phyloP scores from a whole-genome alignment of 2,888 invertebrate species.

The Nomada fucata region DNA sequence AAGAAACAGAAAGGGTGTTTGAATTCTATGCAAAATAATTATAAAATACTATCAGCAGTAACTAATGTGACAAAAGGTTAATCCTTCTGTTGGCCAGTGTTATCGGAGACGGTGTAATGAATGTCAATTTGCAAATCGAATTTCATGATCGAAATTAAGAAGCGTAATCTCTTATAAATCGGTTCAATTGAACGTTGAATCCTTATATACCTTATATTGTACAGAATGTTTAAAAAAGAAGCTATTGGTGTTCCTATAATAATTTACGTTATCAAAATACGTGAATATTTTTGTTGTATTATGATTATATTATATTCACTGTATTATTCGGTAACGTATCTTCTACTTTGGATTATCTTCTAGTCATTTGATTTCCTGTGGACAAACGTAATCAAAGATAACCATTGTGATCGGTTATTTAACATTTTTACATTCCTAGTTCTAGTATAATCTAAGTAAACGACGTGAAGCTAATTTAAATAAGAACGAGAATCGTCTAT shows the following conservation, averaged over 20 bases:
- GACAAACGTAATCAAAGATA: constrained; percentile 32
- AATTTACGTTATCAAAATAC: neutral
- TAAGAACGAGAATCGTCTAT: constrained; percentile 30
- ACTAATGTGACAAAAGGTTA: neutral
- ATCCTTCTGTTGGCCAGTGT: neutral
- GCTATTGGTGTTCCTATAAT: no score
- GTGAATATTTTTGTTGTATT: neutral
- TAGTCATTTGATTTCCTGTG: constrained; percentile 3
- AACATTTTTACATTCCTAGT: constrained; percentile 31
- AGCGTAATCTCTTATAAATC: neutral
- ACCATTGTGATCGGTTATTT: constrained; percentile 50
- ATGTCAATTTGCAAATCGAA: constrained; percentile 58
- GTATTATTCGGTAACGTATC: neutral
- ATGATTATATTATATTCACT: neutral
- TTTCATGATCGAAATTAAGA: constrained; percentile 42
- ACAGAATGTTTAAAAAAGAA: no score
- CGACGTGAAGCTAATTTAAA: constrained; percentile 34
- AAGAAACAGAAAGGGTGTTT: no score
- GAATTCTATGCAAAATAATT: no score
- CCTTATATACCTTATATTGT: no score
- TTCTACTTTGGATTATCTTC: neutral
- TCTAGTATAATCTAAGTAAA: constrained; percentile 37
- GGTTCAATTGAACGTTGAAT: neutral
- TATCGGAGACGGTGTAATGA: constrained; percentile 20
- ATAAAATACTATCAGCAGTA: no score